These are phyloP conservation scores for Corydoras sp. DNA, from an alignment of 2,113 vertebrate genomes.

Conservation along the genomic window DNA sequence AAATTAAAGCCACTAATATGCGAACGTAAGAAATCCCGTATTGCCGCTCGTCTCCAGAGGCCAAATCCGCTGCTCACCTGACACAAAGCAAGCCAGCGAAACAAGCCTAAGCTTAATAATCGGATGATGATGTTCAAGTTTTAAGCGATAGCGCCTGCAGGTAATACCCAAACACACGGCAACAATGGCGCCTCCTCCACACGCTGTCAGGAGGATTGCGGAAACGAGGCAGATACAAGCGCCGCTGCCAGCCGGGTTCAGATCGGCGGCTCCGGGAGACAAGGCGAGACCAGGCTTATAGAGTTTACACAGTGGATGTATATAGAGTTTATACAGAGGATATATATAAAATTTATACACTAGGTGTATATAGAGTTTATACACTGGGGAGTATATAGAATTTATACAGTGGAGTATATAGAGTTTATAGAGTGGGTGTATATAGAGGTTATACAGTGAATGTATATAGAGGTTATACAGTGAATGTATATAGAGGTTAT, in stretches of 20 bases:
- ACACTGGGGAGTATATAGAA: background rate
- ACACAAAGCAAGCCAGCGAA: conserved; percentile 72
- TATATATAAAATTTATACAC: background rate
- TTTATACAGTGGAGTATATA: no score
- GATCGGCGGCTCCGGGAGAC: conserved; percentile 63
- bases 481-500: no score
- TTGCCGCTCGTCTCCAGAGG: conserved; percentile 54
- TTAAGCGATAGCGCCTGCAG: conserved; percentile 67
- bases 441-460: background rate
- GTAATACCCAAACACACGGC: conserved; percentile 67
- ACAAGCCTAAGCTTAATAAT: conserved; percentile 77
- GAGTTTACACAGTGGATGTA: background rate
- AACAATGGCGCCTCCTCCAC: conserved; percentile 73
- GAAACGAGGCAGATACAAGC: conserved; percentile 64
- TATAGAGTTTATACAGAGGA: background rate
- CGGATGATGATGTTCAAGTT: conserved; percentile 71
- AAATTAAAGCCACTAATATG: conserved; percentile 26
- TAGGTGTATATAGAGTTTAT: no score
- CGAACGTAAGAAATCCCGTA: conserved; percentile 31
- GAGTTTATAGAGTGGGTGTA: no score
- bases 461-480: no score
- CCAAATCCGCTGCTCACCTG: conserved; percentile 71
- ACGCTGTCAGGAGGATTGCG: conserved; percentile 63
- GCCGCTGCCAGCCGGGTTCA: conserved; percentile 62
- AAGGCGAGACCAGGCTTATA: background rate